Conservation (phyloP, 2,797 vertebrate species). For the Epinephelus awoara region DNA sequence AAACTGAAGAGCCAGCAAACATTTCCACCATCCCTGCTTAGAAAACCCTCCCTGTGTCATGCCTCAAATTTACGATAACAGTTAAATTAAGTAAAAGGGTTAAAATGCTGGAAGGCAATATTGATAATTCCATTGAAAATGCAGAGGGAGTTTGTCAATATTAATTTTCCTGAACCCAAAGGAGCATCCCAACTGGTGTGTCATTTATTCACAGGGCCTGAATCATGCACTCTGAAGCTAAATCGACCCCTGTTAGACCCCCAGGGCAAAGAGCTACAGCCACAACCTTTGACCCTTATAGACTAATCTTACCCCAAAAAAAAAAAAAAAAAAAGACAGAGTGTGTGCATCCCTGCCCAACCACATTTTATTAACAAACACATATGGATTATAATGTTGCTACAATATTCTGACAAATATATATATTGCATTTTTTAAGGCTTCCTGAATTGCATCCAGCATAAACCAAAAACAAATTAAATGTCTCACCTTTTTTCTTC, state of each 20-base stretch:
- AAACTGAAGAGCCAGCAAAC: constrained; percentile 74
- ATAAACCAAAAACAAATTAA: constrained; percentile 37
- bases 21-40: constrained; percentile 46
- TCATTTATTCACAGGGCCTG: constrained; percentile 86
- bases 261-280: constrained; percentile 75
- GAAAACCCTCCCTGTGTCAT: constrained; percentile 70
- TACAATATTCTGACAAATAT: background rate
- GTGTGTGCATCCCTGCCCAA: constrained; percentile 47
- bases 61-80: constrained; percentile 85
- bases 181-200: constrained; percentile 84
- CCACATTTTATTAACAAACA: constrained; percentile 43
- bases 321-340: constrained; percentile 49
- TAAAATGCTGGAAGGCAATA: constrained; percentile 88
- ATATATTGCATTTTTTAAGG: background rate
- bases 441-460: background rate
- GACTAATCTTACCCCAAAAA: constrained; percentile 49
- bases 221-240: constrained; percentile 81
- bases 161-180: constrained; percentile 90
- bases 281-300: constrained; percentile 80
- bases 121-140: constrained; percentile 90
- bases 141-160: constrained; percentile 88
- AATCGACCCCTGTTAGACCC: constrained; percentile 81
- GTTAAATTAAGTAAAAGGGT: constrained; percentile 89
- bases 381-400: constrained; percentile 31
- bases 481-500: constrained; percentile 95